Evolutionary conservation across 2,797 vertebrate species (phyloP).

Genomic region (Phrynocephalus forsythii): DNA sequence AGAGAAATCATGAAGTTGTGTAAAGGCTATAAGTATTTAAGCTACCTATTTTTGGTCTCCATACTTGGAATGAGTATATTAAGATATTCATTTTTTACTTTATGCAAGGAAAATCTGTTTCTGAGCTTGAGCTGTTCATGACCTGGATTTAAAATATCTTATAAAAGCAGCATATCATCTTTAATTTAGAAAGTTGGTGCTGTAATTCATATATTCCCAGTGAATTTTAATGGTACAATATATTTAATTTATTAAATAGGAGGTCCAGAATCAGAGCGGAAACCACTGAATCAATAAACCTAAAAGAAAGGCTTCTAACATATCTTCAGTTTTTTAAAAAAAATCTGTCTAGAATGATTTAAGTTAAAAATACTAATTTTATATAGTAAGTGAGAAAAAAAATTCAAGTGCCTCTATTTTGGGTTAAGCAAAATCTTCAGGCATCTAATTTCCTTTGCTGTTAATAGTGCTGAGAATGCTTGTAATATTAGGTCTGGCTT

Average conservation of each 20-base stretch:
- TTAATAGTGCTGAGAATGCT: neutral
- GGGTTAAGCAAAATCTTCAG: neutral
- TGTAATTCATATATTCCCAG: neutral
- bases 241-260: conserved; percentile 28
- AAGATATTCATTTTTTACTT: neutral
- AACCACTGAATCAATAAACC: neutral
- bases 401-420: rapidly evolving
- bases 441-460: neutral
- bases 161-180: conserved; percentile 24
- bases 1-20: neutral
- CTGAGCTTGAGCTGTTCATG: neutral
- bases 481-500: neutral
- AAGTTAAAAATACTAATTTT: neutral
- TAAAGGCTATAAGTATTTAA: neutral
- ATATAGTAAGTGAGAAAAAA: neutral
- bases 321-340: neutral
- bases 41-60: neutral
- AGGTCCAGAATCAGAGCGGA: conserved; percentile 13
- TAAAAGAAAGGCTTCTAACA: neutral
- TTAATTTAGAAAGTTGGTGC: neutral
- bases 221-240: neutral
- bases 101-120: neutral
- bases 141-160: conserved; percentile 27
- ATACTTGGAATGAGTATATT: neutral
- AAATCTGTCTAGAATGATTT: neutral